These are phyloP conservation scores for Eumeta japonica DNA, from an alignment of 1,140 invertebrate species.

Conservation along the genomic window DNA sequence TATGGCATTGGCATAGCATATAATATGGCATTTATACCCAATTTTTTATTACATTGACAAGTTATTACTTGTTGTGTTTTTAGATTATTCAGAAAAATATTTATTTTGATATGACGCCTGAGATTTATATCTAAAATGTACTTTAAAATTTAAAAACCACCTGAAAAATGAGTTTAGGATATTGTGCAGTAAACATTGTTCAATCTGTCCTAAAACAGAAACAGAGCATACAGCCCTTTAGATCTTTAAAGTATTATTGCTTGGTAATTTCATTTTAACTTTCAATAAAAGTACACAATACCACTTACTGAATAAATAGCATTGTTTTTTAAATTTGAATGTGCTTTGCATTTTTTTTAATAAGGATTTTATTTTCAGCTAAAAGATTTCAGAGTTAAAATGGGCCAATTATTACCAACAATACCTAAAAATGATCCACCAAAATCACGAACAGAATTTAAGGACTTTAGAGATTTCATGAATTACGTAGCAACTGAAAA, in stretches of 20 bases:
- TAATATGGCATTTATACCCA: no score
- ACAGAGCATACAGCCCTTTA: no score
- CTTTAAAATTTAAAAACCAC: no score
- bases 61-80: conserved; percentile 3
- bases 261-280: no score
- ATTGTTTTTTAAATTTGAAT: no score
- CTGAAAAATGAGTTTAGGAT: no score
- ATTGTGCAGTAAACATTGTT: no score
- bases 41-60: conserved; percentile 4
- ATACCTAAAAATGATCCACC: conserved; percentile 80
- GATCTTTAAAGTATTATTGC: no score
- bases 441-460: conserved; percentile 83
- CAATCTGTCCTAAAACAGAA: no score
- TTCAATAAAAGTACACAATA: conserved; percentile 1
- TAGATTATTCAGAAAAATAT: not conserved
- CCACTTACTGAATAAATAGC: conserved; percentile 7
- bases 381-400: conserved; percentile 70
- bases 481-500: conserved; percentile 68
- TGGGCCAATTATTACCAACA: conserved; percentile 69
- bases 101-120: no score
- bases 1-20: no score
- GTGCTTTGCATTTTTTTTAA: conserved; percentile 2
- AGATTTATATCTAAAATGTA: no score
- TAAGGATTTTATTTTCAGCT: conserved; percentile 54
- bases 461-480: conserved; percentile 76